Conservation (phyloP, 2,797 vertebrate species). For the Enteromius viviparus region DNA sequence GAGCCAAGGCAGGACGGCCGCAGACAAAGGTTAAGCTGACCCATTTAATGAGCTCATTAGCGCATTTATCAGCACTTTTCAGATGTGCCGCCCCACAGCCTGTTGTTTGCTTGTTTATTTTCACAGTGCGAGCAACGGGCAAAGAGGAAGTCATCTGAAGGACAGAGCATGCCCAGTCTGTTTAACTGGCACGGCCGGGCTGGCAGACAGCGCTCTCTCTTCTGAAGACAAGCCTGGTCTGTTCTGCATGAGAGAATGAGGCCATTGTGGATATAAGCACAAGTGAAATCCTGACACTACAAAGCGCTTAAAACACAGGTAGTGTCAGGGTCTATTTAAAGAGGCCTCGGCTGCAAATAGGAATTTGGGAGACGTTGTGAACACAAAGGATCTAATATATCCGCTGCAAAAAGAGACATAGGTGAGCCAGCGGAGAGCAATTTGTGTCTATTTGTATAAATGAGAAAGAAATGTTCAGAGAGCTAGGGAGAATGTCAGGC, state of each 20-base stretch:
- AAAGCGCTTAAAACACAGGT: conserved; percentile 45
- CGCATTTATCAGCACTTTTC: conserved; percentile 58
- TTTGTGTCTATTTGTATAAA: conserved; percentile 40
- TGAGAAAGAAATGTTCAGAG: conserved; percentile 37
- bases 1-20: conserved; percentile 43
- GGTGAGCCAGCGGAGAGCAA: conserved; percentile 18
- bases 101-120: conserved; percentile 61
- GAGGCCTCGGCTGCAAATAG: background rate
- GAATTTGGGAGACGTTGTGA: conserved; percentile 15
- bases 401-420: conserved; percentile 31
- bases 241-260: conserved; percentile 37
- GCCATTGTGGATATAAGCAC: conserved; percentile 46
- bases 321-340: conserved; percentile 40
- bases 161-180: conserved; percentile 50
- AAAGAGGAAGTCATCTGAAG: conserved; percentile 57
- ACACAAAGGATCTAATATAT: conserved; percentile 30
- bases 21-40: conserved; percentile 56
- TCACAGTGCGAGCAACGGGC: conserved; percentile 35
- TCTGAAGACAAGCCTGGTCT: conserved; percentile 29
- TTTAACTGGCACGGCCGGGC: conserved; percentile 52
- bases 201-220: conserved; percentile 14
- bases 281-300: conserved; percentile 44
- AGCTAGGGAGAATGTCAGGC: conserved; percentile 47
- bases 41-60: conserved; percentile 58
- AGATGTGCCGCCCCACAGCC: conserved; percentile 41